phyloP scores from a whole-genome alignment of 2,797 vertebrate species.

The Erithacus rubecula region DNA sequence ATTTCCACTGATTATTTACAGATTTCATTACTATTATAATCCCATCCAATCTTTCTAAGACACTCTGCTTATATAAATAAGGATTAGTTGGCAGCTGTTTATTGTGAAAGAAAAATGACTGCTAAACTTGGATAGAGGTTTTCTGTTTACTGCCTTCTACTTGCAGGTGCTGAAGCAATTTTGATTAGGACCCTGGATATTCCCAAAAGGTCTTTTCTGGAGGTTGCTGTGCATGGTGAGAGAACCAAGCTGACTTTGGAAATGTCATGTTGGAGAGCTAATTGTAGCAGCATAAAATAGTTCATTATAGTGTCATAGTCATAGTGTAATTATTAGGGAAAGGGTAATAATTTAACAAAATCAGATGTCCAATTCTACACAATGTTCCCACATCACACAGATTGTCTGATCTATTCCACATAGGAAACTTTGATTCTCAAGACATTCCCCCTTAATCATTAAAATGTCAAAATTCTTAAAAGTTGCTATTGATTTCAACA shows the following conservation, averaged over 20 bases:
- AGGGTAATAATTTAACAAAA: background rate
- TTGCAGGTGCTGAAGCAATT: background rate
- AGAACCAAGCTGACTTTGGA: background rate
- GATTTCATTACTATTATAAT: background rate
- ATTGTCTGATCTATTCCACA: background rate
- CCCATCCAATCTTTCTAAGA: background rate
- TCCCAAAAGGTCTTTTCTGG: background rate
- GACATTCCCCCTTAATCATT: background rate
- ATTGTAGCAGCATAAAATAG: background rate
- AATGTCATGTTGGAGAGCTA: background rate
- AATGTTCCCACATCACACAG: background rate
- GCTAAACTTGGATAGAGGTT: background rate
- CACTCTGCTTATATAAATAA: background rate
- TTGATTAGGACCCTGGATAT: background rate
- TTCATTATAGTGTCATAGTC: background rate
- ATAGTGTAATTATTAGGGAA: background rate
- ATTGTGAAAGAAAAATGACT: background rate
- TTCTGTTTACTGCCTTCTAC: background rate
- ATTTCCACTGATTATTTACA: background rate
- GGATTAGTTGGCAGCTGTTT: background rate
- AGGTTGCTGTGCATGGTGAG: background rate
- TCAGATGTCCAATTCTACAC: background rate
- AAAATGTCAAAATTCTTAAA: background rate
- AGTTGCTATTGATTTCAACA: background rate
- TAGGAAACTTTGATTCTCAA: background rate